Conservation (phyloP, 2,113 vertebrate genomes). For the Phodopus roborovskii region DNA sequence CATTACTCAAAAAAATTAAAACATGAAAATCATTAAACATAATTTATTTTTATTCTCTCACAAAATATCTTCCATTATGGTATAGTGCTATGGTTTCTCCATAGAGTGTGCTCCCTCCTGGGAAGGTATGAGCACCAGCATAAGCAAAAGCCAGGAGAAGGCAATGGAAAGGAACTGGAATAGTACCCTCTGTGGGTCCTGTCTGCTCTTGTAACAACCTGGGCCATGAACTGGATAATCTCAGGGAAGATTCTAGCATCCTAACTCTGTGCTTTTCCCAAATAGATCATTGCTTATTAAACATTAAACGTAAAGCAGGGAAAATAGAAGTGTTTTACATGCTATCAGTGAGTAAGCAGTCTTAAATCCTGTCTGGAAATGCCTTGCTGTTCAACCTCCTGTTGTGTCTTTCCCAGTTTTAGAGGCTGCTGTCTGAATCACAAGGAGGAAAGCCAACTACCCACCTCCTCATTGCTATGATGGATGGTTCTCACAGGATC, state of each 20-base stretch:
- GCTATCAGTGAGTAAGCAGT: not conserved
- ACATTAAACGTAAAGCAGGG: not conserved
- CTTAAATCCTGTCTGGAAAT: not conserved
- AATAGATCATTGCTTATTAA: not conserved
- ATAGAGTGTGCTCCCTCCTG: not conserved
- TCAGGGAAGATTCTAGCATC: not conserved
- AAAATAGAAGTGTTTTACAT: not conserved
- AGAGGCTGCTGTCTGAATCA: not conserved
- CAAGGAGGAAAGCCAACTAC: not conserved
- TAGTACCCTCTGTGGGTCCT: too few relatives aligned
- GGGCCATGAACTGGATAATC: not conserved
- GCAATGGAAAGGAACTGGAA: not conserved
- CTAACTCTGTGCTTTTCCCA: not conserved
- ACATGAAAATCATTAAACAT: too few relatives aligned
- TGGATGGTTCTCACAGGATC: conserved; percentile 4
- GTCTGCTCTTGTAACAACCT: not conserved
- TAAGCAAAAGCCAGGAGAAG: not conserved
- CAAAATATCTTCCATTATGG: too few relatives aligned
- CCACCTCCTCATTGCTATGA: not conserved
- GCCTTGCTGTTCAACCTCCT: not conserved
- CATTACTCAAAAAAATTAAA: too few relatives aligned
- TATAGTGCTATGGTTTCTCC: not conserved
- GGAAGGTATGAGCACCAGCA: not conserved
- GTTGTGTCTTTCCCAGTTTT: not conserved
- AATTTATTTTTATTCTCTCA: too few relatives aligned